Evolutionary conservation across 2,888 invertebrate species (phyloP).

Genomic region (Eremobia ochroleuca): DNA sequence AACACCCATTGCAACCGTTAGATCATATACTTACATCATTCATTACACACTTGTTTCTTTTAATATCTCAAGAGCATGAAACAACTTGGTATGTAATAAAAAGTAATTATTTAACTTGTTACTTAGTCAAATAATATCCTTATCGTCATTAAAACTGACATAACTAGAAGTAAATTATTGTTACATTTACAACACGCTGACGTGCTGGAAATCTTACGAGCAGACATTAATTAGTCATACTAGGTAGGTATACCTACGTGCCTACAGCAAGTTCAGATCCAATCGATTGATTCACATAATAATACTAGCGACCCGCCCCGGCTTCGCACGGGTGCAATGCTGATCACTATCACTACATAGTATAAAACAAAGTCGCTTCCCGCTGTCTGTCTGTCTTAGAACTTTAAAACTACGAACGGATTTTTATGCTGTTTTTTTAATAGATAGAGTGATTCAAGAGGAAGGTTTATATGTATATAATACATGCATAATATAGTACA

Average conservation of each 20-base stretch:
- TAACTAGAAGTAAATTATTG: constrained; percentile 22
- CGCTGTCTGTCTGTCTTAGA: no score
- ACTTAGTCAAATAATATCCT: background rate
- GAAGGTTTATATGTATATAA: no score
- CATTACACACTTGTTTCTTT: constrained; percentile 9
- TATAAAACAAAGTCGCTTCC: no score
- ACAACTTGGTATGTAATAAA: background rate
- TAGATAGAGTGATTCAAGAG: no score
- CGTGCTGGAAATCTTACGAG: constrained; percentile 33
- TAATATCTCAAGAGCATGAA: constrained; percentile 7
- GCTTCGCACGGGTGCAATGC: no score
- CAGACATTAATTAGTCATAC: constrained; percentile 33
- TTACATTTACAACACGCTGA: constrained; percentile 27
- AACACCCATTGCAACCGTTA: constrained; percentile 2
- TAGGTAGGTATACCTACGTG: constrained; percentile 20
- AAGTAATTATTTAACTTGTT: constrained; percentile 6
- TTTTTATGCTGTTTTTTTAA: no score
- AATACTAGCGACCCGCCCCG: no score
- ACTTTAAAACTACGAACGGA: no score
- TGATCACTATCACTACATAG: no score
- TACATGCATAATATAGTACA: no score
- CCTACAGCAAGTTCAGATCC: constrained; percentile 32
- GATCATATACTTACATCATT: background rate
- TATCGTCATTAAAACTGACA: constrained; percentile 18
- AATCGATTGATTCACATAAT: constrained; percentile 38